Percentiles rank a stretch among this genome's conserved stretches.
These are phyloP conservation scores for Isotomurus palustris DNA, from an alignment of 2,888 invertebrate species.

Conservation along the genomic window DNA sequence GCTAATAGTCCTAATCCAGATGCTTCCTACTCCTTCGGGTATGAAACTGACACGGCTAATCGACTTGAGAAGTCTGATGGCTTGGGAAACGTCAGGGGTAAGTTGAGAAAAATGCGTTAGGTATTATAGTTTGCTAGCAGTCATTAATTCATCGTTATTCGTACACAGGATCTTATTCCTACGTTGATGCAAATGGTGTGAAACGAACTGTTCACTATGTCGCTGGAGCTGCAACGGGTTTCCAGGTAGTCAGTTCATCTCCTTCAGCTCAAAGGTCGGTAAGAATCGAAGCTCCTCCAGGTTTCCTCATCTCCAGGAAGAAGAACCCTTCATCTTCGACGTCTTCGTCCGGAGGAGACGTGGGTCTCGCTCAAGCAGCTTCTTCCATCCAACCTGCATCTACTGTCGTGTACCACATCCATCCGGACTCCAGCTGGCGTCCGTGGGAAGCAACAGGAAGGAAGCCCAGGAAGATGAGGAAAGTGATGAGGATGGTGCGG, in stretches of 20 bases:
- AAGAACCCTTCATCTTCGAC: background rate
- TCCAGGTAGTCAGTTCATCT: conserved; percentile 34
- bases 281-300: conserved; percentile 30
- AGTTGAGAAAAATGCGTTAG: too few relatives aligned
- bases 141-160: background rate
- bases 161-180: conserved; percentile 1
- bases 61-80: conserved; percentile 34
- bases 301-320: conserved; percentile 18
- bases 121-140: background rate
- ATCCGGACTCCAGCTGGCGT: conserved; percentile 40
- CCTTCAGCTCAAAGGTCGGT: conserved; percentile 32
- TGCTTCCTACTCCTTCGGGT: conserved; percentile 41
- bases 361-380: too few relatives aligned
- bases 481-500: conserved; percentile 13
- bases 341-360: too few relatives aligned
- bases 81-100: conserved; percentile 37
- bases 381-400: conserved; percentile 30
- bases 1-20: conserved; percentile 13
- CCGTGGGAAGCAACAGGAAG: conserved; percentile 37
- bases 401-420: conserved; percentile 42
- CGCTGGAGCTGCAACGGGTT: conserved; percentile 33
- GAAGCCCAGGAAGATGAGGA: conserved; percentile 20
- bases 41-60: conserved; percentile 34
- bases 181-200: conserved; percentile 30
- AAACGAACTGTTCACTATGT: conserved; percentile 37